Evolutionary conservation across 1,140 invertebrate genomes (phyloP).

Genomic region (Zaprionus nigranus): DNA sequence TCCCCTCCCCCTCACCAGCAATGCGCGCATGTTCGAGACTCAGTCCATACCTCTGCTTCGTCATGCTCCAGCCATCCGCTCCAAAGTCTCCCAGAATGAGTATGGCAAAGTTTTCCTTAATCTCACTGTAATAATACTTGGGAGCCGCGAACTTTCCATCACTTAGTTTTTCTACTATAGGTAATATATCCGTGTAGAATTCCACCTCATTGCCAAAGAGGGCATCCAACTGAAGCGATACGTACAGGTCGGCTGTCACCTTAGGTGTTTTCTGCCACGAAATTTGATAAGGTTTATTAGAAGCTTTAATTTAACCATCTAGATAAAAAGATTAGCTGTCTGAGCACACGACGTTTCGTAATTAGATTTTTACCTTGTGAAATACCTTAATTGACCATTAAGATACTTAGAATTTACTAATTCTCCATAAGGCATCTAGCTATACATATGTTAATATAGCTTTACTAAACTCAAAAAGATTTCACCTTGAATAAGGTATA

Average conservation of each 20-base stretch:
- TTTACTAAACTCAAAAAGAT: no score
- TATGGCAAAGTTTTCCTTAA: constrained; percentile 39
- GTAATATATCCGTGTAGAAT: constrained; percentile 69
- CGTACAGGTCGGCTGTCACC: constrained; percentile 49
- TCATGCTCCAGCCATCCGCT: constrained; percentile 58
- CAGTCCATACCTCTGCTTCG: constrained; percentile 55
- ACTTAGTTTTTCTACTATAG: constrained; percentile 49
- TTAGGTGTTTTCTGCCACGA: constrained; percentile 68
- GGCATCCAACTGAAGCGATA: constrained; percentile 50
- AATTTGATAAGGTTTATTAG: neutral
- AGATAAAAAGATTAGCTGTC: neutral
- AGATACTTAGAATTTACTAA: neutral
- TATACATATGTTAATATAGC: no score
- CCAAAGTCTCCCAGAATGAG: constrained; percentile 69
- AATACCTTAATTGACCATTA: neutral
- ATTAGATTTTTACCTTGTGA: neutral
- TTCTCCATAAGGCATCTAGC: no score
- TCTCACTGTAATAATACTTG: constrained; percentile 71
- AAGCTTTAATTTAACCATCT: constrained; percentile 1
- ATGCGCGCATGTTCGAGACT: constrained; percentile 59
- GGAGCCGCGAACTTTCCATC: constrained; percentile 49
- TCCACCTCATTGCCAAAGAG: constrained; percentile 72
- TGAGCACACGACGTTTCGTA: neutral
- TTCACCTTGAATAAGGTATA: neutral
- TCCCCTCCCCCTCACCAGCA: constrained; percentile 28